Evolutionary conservation across 2,797 vertebrate genomes (phyloP), one percentile per base, ranked within the genome.

Genomic region (Acipenser transmontanus): DNA sequence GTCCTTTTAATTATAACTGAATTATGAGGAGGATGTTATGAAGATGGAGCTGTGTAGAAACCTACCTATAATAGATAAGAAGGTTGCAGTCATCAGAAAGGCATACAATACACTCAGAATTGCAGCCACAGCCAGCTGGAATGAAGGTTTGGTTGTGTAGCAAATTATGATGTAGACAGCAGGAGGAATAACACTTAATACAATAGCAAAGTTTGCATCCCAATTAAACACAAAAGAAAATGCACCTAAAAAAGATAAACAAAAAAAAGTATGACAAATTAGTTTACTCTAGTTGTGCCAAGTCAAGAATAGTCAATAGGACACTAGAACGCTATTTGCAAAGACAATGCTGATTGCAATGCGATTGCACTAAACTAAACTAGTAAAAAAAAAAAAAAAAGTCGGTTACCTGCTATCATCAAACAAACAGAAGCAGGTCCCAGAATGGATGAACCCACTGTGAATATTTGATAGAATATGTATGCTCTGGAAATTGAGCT

Each of bases 391-490:
- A 34, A 17, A 17, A 17, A 17, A 34, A 4, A 3, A 34, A 34
- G 9, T 59, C 51, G 62, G 64, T 67, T 67, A 92, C 91, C 88
- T 83, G 91, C 89, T 61, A 92, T 83, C 91, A 93, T 92, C 54
- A 93, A 80, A 62, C 88, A 88, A 61, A 92, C 90, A 61, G 91
- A 91, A 7, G 91, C 89, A 2, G 91, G 91, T 60, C 91, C 89
- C n/a, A 93, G 85, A 70, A 93, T 92, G 7, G 91, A 93, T 54
- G 91, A 89, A 54, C 84, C 78, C 63, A 91, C 89, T 4, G 87
- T 82, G 64, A 93, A 77, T 13, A 79, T 84, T 75, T 83, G 82
- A 68, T 85, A 85, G 9, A 91, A 68, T 69, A 92, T 87, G 70
- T 92, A 92, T 54, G 85, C 68, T 56, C 75, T 70, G 52, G 91